These are phyloP conservation scores for Falco cherrug DNA, from an alignment of 2,797 vertebrate species.

Conservation along the genomic window DNA sequence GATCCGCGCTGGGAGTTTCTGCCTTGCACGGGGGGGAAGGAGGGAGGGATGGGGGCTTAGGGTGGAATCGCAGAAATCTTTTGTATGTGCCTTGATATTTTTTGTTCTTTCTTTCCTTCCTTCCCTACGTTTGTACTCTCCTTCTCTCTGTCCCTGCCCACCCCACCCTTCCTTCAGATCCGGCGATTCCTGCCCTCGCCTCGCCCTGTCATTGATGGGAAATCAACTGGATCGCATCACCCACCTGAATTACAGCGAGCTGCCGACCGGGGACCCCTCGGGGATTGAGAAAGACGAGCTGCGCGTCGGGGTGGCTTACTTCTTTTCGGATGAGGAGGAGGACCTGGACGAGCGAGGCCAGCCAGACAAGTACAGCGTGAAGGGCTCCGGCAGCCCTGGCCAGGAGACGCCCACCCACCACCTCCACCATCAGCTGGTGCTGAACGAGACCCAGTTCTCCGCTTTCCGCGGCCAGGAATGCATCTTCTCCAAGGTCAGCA, in stretches of 20 bases:
- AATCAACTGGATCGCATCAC: conserved; percentile 99
- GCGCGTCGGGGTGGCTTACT: conserved; percentile 98
- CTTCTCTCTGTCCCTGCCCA: not conserved
- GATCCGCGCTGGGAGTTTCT: not conserved
- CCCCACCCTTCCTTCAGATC: conserved; percentile 74
- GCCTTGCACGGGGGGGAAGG: not conserved
- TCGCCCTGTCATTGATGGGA: conserved; percentile 98
- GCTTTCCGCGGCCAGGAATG: conserved; percentile 98
- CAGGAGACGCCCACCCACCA: conserved; percentile 83
- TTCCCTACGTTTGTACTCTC: not conserved
- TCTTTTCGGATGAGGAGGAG: conserved; percentile 99
- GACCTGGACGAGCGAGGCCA: conserved; percentile 96
- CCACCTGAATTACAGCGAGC: conserved; percentile 99
- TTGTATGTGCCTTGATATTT: not conserved
- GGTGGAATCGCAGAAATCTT: not conserved
- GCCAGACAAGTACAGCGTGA: conserved; percentile 88
- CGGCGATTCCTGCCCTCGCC: conserved; percentile 88
- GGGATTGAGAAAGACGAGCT: conserved; percentile 99
- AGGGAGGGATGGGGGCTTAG: not conserved
- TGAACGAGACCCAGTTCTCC: conserved; percentile 94
- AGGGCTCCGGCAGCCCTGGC: conserved; percentile 74
- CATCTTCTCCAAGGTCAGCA: conserved; percentile 98
- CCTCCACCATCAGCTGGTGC: conserved; percentile 81
- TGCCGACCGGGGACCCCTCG: conserved; percentile 98
- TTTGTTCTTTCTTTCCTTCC: not conserved